Evolutionary conservation across 2,888 invertebrate species (phyloP), one percentile per base, ranked within the genome.

Genomic region (Seladonia tumulorum): DNA sequence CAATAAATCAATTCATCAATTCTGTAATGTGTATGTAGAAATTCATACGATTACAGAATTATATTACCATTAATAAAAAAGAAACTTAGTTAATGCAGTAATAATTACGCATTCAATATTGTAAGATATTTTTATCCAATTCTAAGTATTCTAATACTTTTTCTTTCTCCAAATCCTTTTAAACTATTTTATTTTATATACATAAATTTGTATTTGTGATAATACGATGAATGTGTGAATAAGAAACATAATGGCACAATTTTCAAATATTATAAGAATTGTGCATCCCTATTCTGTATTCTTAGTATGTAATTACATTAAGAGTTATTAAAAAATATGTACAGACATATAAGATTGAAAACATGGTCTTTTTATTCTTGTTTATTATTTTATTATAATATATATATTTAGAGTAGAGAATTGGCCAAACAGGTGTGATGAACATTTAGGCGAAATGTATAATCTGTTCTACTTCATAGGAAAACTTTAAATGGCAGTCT

Each of bases 21-120:
- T 53, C 39, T 70, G 80, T 80, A 81, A 66, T 73, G 71, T 39
- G 66, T 73, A 75, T 29, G 63, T 81, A 75, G 63, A 57, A 53
- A 45, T 77, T 75, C 60, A 66, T 80, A 60, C 29, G 45, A 60
- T 76, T 74, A 75, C 66, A 76, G 70, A 68, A 73, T 74, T 49
- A 75, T 83, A 76, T 66, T 70, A 80, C 29, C 47, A 74, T 79
- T 87, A 71, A 68, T 72, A 78, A 87, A 74, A 77, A 75, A 87
- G 4, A 71, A 77, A 47, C 57, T 74, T 76, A 47, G 29, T 70
- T 71, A 80, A 72, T 60, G 42, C 63, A 79, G 25, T 80, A 72
- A 71, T 72, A 83, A 68, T 60, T 68, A 63, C 63, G 57, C 60
- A 76, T 79, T 82, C 60, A 60, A 77, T 72, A 70, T 45, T 71